These are phyloP conservation scores for Malurus splendens DNA, from an alignment of 2,797 vertebrate species.

Conservation along the genomic window DNA sequence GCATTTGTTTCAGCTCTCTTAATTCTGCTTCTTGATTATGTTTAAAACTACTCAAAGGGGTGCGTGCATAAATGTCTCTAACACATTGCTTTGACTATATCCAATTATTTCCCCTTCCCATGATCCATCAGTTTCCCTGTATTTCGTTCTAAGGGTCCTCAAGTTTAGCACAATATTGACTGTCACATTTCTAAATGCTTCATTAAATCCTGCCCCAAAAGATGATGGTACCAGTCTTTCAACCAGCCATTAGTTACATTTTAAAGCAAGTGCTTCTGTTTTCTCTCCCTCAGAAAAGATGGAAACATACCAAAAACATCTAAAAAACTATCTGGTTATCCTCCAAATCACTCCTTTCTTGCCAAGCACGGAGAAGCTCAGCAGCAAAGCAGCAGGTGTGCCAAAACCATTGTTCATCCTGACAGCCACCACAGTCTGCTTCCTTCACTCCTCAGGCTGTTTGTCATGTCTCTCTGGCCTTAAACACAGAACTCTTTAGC, in stretches of 20 bases:
- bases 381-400: constrained; percentile 24
- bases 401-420: constrained; percentile 42
- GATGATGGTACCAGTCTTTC: not conserved
- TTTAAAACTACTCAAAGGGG: not conserved
- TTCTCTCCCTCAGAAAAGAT: not conserved
- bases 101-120: not conserved
- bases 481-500: not conserved
- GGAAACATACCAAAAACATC: constrained; percentile 32
- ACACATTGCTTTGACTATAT: not conserved
- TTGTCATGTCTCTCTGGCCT: not conserved
- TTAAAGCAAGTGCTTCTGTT: constrained; percentile 14
- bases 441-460: not conserved
- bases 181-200: not conserved
- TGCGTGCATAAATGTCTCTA: not conserved
- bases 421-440: constrained; percentile 44
- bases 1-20: not conserved
- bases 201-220: constrained; percentile 4
- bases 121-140: not conserved
- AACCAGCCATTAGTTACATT: not conserved
- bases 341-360: constrained; percentile 39
- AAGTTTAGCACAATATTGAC: not conserved
- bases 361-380: not conserved
- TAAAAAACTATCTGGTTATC: constrained; percentile 35
- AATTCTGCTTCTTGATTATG: not conserved
- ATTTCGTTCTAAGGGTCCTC: not conserved